Base-by-base conservation (phyloP, 2,113 vertebrate genomes). In the Nerophis lumbriciformis region DNA sequence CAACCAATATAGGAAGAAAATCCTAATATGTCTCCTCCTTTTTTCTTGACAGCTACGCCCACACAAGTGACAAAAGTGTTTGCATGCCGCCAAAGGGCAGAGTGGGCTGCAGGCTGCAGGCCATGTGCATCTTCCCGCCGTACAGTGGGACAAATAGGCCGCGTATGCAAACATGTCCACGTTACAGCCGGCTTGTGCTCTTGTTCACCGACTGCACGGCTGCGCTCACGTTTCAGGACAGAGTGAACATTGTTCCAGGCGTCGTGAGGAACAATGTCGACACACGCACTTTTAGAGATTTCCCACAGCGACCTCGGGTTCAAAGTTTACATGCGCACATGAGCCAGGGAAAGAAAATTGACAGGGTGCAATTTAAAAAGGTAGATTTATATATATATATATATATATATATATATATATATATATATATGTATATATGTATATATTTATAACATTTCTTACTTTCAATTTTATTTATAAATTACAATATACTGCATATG, bases 61-160 rank as follows among this genome's bases (percentile, higher is more conserved):
- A 63, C 56, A 19, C 35, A 50, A 65, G 50, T 1, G 15, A 5
- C 14, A 47, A 19, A 61, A n/a, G 13, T 35, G 50, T 19, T 6
- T 6, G 11, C 4, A 12, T n/a, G 50, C 14, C 38, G 11, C 48
- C 36, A 4, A 44, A 6, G 2, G 13, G 6, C 49, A 45, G n/a
- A 28, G 9, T 5, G n/a, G 13, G 19, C 47, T 35, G 19, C 14
- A 42, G 12, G 19, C 49, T n/a, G 13, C 37, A 45, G 45, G 54
- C 51, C 48, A 42, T 44, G 52, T 48, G 59, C 56, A 57, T 74
- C 56, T 68, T 53, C 39, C 35, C 39, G 4, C 42, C 6, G 28
- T 35, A 42, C 15, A 19, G 15, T 15, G 7, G 47, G 8, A 39
- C 9, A 39, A 48, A 42, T 15, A 16, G 16, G 15, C 53, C 45